Evolutionary conservation across 2,113 vertebrate species (phyloP), one percentile per base, ranked within the genome.

Genomic region (Origma solitaria): DNA sequence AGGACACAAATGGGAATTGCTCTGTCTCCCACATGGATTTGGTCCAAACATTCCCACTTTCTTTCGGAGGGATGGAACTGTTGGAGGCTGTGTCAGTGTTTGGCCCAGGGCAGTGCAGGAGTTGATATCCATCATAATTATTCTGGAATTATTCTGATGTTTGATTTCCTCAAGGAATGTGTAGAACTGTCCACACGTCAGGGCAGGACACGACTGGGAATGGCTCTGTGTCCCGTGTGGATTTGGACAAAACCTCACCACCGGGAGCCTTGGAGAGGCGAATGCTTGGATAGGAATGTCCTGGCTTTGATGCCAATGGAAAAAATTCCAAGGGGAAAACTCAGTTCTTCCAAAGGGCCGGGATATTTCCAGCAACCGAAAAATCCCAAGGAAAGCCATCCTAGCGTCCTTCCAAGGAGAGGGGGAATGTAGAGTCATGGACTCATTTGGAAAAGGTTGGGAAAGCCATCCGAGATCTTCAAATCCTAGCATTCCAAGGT

Each of bases 391-490:
- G 76, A 14, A 75, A 66, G 18, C 17, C 16, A 61, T 27, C 22
- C 22, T 2, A 2, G 7, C 8, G 47, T 33, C 7, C 35, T 53
- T 60, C n/a, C 54, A 53, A 47, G 58, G 53, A 51, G 35, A 33
- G 30, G 15, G n/a, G 66, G 50, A 44, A 28, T 9, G 15, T 5
- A 2, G 44, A 19, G 33, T 18, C 35, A 2, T 0, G 35, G 40
- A 9, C 7, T 7, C n/a, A 3, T 22, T 35, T 8, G 47, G 47
- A 47, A 47, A 47, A 12, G 17, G 21, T 27, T 31, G 42, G 50
- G 31, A 50, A 64, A 88, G 3, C 10, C 58, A 58, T 44, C 1
- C 0, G 4, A 22, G 27, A 9, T 7, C 3, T 0, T 11, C 27
- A 33, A 31, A 44, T 33, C 35, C 53, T 27, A 8, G 17, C 17